Evolutionary conservation across 2,888 invertebrate genomes (phyloP).

Genomic region (Schizaphis graminum): DNA sequence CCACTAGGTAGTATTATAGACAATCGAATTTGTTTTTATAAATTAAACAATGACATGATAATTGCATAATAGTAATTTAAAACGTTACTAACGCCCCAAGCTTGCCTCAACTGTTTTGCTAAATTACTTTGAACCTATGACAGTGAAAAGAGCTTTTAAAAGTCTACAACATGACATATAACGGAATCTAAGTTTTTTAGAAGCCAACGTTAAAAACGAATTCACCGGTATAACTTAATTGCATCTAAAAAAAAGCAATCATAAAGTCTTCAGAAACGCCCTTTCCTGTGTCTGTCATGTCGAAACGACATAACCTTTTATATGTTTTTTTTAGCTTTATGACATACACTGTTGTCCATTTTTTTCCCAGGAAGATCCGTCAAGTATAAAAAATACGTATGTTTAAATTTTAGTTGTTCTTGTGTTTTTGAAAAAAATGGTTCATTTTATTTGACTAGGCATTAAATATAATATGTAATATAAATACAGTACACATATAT

Average conservation of each 20-base stretch:
- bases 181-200: conserved; percentile 20
- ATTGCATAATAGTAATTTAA: background rate
- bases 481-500: background rate
- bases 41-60: background rate
- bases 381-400: background rate
- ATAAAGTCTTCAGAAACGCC: conserved; percentile 59
- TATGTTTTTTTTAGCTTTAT: background rate
- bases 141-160: conserved; percentile 24
- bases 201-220: conserved; percentile 21
- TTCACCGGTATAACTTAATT: conserved; percentile 38
- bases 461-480: background rate
- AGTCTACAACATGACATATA: conserved; percentile 38
- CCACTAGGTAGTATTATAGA: background rate
- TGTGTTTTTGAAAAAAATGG: background rate
- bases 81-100: conserved; percentile 9
- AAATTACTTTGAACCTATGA: conserved; percentile 12
- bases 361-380: background rate
- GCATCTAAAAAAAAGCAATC: conserved; percentile 39
- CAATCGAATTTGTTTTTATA: background rate
- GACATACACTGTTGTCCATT: background rate
- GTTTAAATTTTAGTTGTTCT: background rate
- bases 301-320: conserved; percentile 24
- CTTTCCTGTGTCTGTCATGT: conserved; percentile 48
- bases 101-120: background rate
- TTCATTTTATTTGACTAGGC: background rate